These are phyloP conservation scores for Tenthredo livida DNA, from an alignment of 2,888 invertebrate genomes.

Conservation along the genomic window DNA sequence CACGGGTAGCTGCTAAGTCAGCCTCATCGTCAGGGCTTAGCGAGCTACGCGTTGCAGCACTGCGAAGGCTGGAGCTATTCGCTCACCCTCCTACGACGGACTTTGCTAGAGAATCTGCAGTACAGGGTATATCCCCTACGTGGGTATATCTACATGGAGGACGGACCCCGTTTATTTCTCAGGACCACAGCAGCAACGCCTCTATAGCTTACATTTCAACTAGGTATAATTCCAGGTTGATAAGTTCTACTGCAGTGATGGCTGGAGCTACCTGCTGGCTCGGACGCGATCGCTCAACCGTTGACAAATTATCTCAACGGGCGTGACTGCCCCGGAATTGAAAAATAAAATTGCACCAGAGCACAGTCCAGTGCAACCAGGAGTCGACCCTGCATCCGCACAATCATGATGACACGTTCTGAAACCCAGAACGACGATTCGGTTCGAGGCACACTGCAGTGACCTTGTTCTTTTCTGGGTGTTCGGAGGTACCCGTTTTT, in stretches of 20 bases:
- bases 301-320: conserved; percentile 43
- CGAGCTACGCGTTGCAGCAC: not conserved
- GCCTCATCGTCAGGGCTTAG: conserved; percentile 52
- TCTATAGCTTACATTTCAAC: too few relatives aligned
- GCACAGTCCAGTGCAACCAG: not conserved
- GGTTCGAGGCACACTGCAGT: conserved; percentile 8
- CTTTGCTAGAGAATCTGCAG: not conserved
- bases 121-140: not conserved
- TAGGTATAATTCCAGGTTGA: not conserved
- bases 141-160: not conserved
- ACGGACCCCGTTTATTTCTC: not conserved
- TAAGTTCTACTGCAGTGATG: not conserved
- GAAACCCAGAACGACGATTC: conserved; percentile 13
- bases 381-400: conserved; percentile 36
- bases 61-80: not conserved
- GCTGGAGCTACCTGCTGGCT: not conserved
- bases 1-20: conserved; percentile 58
- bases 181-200: too few relatives aligned
- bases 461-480: not conserved
- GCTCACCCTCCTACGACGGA: not conserved
- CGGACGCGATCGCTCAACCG: conserved; percentile 35
- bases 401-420: conserved; percentile 9
- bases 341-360: conserved; percentile 28
- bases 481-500: not conserved
- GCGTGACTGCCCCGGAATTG: conserved; percentile 42